These are phyloP conservation scores for Puntigrus tetrazona DNA, from an alignment of 2,113 vertebrate genomes.

Conservation along the genomic window DNA sequence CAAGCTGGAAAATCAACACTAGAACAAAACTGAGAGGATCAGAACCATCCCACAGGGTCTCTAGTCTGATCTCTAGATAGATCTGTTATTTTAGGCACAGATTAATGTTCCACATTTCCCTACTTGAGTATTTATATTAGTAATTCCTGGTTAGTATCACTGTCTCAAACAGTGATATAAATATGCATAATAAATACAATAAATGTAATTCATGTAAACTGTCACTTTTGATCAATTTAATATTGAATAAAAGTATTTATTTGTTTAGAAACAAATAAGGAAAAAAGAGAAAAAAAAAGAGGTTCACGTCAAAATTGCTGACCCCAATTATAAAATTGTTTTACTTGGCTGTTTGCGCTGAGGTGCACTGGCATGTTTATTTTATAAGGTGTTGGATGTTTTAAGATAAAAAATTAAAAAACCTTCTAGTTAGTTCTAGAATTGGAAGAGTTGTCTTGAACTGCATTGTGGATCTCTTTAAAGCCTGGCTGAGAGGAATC, in stretches of 20 bases:
- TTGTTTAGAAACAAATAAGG: too few relatives aligned
- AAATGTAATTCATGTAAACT: neutral
- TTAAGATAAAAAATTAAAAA: neutral
- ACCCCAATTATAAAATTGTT: neutral
- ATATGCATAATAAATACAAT: neutral
- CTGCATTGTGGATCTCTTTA: neutral
- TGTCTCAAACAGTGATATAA: neutral
- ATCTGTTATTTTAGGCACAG: neutral
- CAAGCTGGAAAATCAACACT: slow-evolving; percentile 76
- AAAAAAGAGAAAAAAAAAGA: too few relatives aligned
- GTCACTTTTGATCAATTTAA: too few relatives aligned
- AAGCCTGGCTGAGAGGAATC: neutral
- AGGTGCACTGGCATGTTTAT: neutral
- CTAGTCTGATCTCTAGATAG: neutral
- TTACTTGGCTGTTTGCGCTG: neutral
- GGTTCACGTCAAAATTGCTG: neutral
- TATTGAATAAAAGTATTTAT: too few relatives aligned
- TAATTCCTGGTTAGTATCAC: neutral
- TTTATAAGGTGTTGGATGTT: neutral
- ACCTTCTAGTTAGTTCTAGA: slow-evolving; percentile 7
- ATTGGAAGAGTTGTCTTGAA: neutral
- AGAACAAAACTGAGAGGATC: slow-evolving; percentile 46
- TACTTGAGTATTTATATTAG: neutral
- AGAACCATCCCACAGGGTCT: slow-evolving; percentile 4
- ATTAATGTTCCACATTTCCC: neutral